A percentile compares a stretch with the other conserved stretches of the same genome.
Evolutionary conservation across 2,888 invertebrate genomes (phyloP).

Genomic region (Parnassius glacialis): DNA sequence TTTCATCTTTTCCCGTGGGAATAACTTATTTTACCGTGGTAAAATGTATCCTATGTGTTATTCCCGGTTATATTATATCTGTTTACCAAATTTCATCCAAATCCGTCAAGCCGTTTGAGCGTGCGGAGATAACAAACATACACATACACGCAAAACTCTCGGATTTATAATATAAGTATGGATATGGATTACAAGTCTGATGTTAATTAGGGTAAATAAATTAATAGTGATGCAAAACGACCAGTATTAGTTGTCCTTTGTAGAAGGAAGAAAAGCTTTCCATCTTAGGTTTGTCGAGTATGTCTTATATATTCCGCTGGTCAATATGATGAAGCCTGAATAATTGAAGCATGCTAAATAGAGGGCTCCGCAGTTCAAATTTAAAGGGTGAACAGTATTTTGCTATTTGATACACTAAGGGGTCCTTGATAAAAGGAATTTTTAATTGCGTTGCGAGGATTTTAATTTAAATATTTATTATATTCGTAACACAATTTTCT

Average conservation of each 20-base stretch:
- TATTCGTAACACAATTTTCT: too few species aligned
- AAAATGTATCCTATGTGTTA: too few species aligned
- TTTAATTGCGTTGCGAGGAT: slow-evolving; percentile 40
- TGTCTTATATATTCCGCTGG: slow-evolving; percentile 55
- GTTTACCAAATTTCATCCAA: too few species aligned
- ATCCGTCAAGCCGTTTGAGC: too few species aligned
- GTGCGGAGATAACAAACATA: too few species aligned
- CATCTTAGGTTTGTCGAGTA: slow-evolving; percentile 37
- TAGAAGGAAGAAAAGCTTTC: slow-evolving; percentile 31
- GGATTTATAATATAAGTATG: too few species aligned
- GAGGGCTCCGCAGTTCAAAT: slow-evolving; percentile 67
- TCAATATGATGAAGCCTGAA: slow-evolving; percentile 66
- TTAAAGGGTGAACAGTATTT: slow-evolving; percentile 70
- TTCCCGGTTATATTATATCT: too few species aligned
- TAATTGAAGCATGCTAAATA: slow-evolving; percentile 71
- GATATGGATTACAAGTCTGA: too few species aligned
- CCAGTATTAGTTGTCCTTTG: slow-evolving; percentile 34
- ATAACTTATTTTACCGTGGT: too few species aligned
- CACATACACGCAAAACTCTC: too few species aligned
- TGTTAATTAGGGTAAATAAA: too few species aligned
- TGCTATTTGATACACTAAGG: slow-evolving; percentile 52
- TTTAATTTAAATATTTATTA: neutral
- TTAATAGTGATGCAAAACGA: slow-evolving; percentile 24
- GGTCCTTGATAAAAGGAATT: slow-evolving; percentile 56
- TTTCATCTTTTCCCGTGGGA: too few species aligned